Evolutionary conservation across 2,888 invertebrate species (phyloP).

Genomic region (Ethmia dodecea): DNA sequence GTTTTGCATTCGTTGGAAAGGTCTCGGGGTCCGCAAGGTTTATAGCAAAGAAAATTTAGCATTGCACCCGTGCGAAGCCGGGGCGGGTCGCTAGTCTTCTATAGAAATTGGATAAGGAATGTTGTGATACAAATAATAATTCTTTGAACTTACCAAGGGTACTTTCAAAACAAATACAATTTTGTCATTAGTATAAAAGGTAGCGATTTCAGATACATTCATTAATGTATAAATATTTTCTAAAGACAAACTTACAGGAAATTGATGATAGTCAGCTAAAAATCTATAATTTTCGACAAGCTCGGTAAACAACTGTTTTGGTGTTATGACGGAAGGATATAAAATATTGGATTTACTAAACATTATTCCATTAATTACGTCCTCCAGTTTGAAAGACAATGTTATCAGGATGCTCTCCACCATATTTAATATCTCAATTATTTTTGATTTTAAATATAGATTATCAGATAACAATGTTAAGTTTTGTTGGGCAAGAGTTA

Average conservation of each 20-base stretch:
- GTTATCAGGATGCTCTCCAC: constrained; percentile 9
- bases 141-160: constrained; percentile 1
- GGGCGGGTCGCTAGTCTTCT: too few relatives aligned
- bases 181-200: constrained; percentile 8
- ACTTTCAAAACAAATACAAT: constrained; percentile 10
- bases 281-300: constrained; percentile 9
- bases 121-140: constrained; percentile 4
- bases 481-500: neutral
- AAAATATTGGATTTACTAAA: constrained; percentile 10
- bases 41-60: too few relatives aligned
- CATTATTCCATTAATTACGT: constrained; percentile 4
- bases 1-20: too few relatives aligned
- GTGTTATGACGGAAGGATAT: constrained; percentile 11
- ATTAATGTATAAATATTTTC: constrained; percentile 11
- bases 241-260: constrained; percentile 10
- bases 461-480: neutral
- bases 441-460: constrained; percentile 3
- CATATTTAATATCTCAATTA: constrained; percentile 8
- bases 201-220: constrained; percentile 8
- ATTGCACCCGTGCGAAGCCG: too few relatives aligned
- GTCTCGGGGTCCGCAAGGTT: too few relatives aligned
- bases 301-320: constrained; percentile 11
- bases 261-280: constrained; percentile 7
- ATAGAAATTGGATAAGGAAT: constrained; percentile 8
- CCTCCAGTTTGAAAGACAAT: constrained; percentile 14